Evolutionary conservation across 2,113 vertebrate species (phyloP).

Genomic region (Rostratula benghalensis): DNA sequence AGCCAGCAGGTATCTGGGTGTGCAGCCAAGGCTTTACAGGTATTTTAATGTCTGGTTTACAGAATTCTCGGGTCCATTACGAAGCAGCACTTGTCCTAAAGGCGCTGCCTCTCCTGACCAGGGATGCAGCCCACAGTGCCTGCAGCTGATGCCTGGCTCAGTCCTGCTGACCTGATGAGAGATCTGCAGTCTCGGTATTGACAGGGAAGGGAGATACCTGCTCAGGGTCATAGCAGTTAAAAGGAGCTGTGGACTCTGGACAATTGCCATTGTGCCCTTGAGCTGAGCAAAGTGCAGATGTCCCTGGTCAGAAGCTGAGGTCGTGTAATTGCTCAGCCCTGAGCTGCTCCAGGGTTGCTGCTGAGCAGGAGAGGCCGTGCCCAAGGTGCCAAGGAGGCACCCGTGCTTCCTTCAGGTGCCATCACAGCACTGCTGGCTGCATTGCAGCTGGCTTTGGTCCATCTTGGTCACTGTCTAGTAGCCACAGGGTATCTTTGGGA

Average conservation of each 20-base stretch:
- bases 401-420: accelerated
- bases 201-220: not conserved
- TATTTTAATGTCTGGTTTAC: not conserved
- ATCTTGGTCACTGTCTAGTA: no score
- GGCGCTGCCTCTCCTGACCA: accelerated
- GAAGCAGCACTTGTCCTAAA: not conserved
- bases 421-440: not conserved
- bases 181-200: accelerated
- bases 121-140: not conserved
- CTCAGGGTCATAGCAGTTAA: not conserved
- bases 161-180: not conserved
- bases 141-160: accelerated
- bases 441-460: not conserved
- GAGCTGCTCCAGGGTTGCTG: not conserved
- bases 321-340: not conserved
- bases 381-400: not conserved
- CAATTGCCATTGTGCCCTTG: not conserved
- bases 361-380: accelerated
- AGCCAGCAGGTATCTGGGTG: not conserved
- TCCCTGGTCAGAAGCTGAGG: not conserved
- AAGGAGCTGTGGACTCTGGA: not conserved
- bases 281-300: not conserved
- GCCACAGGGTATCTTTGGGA: not conserved
- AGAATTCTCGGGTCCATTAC: not conserved
- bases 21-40: not conserved